A percentile compares a stretch with the other conserved stretches of the same genome.
These are phyloP conservation scores for Sebastes hubbsi DNA, from an alignment of 2,797 vertebrate genomes.

Conservation along the genomic window DNA sequence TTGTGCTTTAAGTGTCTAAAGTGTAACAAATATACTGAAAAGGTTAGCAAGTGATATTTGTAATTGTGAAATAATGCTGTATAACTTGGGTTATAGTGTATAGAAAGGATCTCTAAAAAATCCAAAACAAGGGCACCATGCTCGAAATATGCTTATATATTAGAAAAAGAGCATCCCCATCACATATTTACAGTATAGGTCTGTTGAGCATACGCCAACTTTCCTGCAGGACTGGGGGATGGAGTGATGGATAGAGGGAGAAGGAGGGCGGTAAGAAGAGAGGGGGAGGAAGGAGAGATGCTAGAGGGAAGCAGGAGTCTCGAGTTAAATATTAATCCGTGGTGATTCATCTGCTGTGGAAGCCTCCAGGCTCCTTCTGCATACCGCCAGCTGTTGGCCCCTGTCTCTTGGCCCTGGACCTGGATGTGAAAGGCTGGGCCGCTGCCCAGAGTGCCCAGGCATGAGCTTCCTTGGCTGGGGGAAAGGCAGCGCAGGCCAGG, in stretches of 20 bases:
- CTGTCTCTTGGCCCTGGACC: slow-evolving; percentile 71
- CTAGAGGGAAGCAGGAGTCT: slow-evolving; percentile 82
- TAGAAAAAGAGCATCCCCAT: slow-evolving; percentile 43
- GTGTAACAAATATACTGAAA: background rate
- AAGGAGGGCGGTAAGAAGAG: slow-evolving; percentile 43
- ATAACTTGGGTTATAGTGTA: background rate
- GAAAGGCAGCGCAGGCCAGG: slow-evolving; percentile 63
- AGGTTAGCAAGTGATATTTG: background rate
- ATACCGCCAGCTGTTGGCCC: slow-evolving; percentile 83
- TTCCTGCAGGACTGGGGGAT: slow-evolving; percentile 68
- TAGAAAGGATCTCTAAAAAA: background rate
- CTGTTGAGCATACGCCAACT: slow-evolving; percentile 55
- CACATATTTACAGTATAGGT: slow-evolving; percentile 70
- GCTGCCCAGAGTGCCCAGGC: slow-evolving; percentile 81
- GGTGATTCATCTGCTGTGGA: slow-evolving; percentile 85
- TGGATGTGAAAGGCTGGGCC: slow-evolving; percentile 77
- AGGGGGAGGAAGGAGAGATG: slow-evolving; percentile 68
- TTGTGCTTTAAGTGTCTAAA: background rate
- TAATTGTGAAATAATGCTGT: background rate
- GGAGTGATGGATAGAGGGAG: slow-evolving; percentile 64
- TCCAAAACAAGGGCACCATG: background rate
- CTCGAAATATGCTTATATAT: slow-evolving; percentile 23
- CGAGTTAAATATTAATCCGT: slow-evolving; percentile 87
- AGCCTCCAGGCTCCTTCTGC: slow-evolving; percentile 81
- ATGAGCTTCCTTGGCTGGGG: slow-evolving; percentile 76